Evolutionary conservation across 2,888 invertebrate genomes (phyloP), one percentile per base, ranked within the genome.

Genomic region (Venustoraphidia nigricollis): DNA sequence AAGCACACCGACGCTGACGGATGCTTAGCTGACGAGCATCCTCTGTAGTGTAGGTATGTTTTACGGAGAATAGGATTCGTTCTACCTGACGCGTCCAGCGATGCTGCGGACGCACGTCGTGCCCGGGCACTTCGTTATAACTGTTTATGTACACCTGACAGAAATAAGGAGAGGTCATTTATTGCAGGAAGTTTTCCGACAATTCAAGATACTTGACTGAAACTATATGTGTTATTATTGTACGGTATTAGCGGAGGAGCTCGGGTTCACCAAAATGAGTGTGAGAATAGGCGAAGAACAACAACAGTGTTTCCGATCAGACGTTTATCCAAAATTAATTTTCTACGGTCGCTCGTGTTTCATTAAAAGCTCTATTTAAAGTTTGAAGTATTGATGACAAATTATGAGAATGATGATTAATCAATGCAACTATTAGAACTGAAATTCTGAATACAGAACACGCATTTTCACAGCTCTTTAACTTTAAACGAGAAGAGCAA

Each of bases 31-130:
- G 84, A 1, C 77, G 69, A 0, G 84, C 83, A 58, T 84, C 83
- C 49, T 76, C 75, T 0, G 84, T 85, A 0, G 85, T 85, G 60
- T 84, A 84, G 0, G 85, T 85, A 59, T 82, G 79, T 58, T 83
- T 83, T 27, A 83, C 79, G 0, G 81, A 80, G 60, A 86, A 80
- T 0, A 74, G 73, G 1, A 81, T 73, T 55, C 71, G 73, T 52
- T 73, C 71, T 2, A 79, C 75, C 13, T 70, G 67, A 9, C 70
- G 73, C 41, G 77, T 75, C 84, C 84, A 85, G 2, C 77, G 68
- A 53, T 81, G 79, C 57, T 84, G 83, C 0, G 83, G 77, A 56
- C 75, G 76, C 55, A 78, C 73, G 54, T 83, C 83, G 34, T 79
- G 61, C 0, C 79, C 79, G 1, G 83, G 79, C 62, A 79, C 74